Evolutionary conservation across 1,140 invertebrate species (phyloP), one percentile per base, ranked within the genome.

Genomic region (Drosophila yakuba): DNA sequence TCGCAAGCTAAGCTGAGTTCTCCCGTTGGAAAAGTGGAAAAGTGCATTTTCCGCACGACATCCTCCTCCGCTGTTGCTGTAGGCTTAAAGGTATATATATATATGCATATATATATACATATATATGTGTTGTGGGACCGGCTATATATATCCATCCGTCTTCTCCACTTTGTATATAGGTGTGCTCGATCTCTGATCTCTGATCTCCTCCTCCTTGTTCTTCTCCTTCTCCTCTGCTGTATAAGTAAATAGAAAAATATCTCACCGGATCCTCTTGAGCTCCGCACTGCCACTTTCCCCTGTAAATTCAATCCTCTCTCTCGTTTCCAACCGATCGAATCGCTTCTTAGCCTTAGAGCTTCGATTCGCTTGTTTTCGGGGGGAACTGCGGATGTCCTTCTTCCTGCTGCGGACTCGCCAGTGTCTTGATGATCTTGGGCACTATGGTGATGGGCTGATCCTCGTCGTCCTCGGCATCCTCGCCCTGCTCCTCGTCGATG

Each of bases 401-500:
- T 45, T 91, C 90, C 32, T 83, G 75, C 41, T 91, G 92, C 28
- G 95, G 94, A 59, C 94, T 95, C 52, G 95, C 94, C 52, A 94
- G 94, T 14, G 94, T 95, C 93, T 95, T 94, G 23, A 95, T 93
- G 61, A 95, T 95, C 85, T 95, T 94, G 20, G 94, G 95, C 80
- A 95, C 94, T 93, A 95, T 95, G 11, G 95, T 95, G 61, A 95
- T 95, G 28, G 95, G 95, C 23, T 95, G 94, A 90, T 95, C 95
- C 80, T 96, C 95, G 43, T 96, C 95, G 78, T 96, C 95, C 44
- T 95, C 95, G 32, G 94, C 94, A 85, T 96, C 96, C 83, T 97
- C 96, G 74, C 96, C 96, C 58, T 96, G 94, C 80, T 96, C 96
- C 89, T 97, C 96, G 80, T 96, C 96, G 38, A 97, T 97, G 20